Conservation (phyloP, 2,888 invertebrate species). For the Cephus pulcher region DNA sequence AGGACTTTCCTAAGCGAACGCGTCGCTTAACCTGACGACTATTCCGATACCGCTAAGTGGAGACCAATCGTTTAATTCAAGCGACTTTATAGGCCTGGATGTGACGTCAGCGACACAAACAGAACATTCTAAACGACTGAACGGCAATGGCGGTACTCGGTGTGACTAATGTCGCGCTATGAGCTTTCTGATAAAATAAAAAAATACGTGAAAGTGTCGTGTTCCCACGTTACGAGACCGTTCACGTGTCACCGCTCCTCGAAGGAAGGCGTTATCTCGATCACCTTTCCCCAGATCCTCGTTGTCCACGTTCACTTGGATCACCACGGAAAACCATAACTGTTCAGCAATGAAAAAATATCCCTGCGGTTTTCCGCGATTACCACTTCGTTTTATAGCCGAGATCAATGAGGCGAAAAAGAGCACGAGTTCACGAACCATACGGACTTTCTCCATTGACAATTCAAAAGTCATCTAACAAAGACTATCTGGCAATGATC, state of each 20-base stretch:
- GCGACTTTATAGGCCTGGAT: slow-evolving; percentile 38
- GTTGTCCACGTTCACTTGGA: background rate
- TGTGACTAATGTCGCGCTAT: slow-evolving; percentile 24
- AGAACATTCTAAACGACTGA: background rate
- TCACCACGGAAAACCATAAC: background rate
- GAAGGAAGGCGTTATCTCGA: background rate
- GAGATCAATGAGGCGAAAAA: background rate
- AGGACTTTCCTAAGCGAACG: background rate
- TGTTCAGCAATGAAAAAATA: background rate
- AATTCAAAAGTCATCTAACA: background rate
- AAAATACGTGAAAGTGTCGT: slow-evolving; percentile 59
- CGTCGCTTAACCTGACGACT: background rate
- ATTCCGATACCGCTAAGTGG: background rate
- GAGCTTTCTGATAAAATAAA: slow-evolving; percentile 58
- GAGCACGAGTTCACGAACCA: background rate
- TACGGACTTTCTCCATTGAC: background rate
- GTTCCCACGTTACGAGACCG: slow-evolving; percentile 55
- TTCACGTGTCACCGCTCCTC: slow-evolving; percentile 28
- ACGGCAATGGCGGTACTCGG: background rate
- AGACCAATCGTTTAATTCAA: background rate
- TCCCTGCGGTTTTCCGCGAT: background rate
- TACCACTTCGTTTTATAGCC: background rate
- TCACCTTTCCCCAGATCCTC: background rate
- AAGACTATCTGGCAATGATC: background rate
- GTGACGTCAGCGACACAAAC: slow-evolving; percentile 33